These are phyloP conservation scores for Palythoa heliodiscus DNA, from an alignment of 92 coral and sea anemone species.

Conservation along the genomic window DNA sequence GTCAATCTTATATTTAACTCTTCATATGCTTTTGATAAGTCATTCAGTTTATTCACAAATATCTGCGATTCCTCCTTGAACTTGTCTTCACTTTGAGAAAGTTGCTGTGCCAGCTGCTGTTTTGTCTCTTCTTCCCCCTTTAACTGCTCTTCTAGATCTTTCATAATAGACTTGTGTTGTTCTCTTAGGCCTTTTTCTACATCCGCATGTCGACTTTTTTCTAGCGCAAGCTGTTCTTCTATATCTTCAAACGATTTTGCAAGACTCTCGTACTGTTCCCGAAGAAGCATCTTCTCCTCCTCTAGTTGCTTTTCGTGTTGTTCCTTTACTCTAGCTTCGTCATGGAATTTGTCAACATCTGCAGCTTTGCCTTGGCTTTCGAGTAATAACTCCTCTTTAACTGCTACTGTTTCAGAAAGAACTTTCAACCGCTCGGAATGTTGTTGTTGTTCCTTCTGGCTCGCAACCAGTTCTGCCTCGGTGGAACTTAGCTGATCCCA, in stretches of 20 bases:
- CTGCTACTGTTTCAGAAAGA: slow-evolving; percentile 40
- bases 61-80: slow-evolving; percentile 2
- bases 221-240: slow-evolving; percentile 14
- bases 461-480: slow-evolving; percentile 4
- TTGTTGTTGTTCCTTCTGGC: slow-evolving; percentile 28
- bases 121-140: slow-evolving; percentile 27
- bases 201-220: slow-evolving; percentile 10
- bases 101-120: slow-evolving; percentile 5
- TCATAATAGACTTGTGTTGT: slow-evolving; percentile 3
- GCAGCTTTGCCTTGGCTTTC: slow-evolving; percentile 29
- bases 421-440: slow-evolving; percentile 49
- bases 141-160: not conserved
- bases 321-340: slow-evolving; percentile 24
- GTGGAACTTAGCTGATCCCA: slow-evolving; percentile 45
- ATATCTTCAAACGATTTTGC: slow-evolving; percentile 31
- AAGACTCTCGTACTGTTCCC: slow-evolving; percentile 40
- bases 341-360: slow-evolving; percentile 25
- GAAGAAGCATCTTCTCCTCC: slow-evolving; percentile 52
- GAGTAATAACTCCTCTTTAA: slow-evolving; percentile 41
- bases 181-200: slow-evolving; percentile 17
- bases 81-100: slow-evolving; percentile 3
- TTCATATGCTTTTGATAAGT: slow-evolving; percentile 8
- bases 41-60: not conserved
- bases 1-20: not conserved
- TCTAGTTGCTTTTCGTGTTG: slow-evolving; percentile 53